Evolutionary conservation across 2,888 invertebrate species (phyloP), one percentile per base, ranked within the genome.

Genomic region (Prosapia bicincta): DNA sequence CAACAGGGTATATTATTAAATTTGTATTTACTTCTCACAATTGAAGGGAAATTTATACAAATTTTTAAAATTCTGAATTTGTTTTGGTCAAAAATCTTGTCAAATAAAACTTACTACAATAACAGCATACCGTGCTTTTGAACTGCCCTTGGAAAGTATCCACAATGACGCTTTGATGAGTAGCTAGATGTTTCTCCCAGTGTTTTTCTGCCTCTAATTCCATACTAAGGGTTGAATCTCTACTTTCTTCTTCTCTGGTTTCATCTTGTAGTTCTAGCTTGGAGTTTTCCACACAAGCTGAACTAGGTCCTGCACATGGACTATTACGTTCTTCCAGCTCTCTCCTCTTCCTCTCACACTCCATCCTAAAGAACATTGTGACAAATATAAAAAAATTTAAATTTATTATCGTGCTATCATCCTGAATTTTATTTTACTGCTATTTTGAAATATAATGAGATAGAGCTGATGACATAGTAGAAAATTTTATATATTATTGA

Each of bases 111-210:
- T n/a, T n/a, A n/a, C n/a, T n/a, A n/a, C n/a, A n/a, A n/a, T n/a
- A n/a, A n/a, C n/a, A n/a, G 78, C 80, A 85, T 83, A 90, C 90
- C 79, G 89, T 89, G 83, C 89, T 90, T 81, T 89, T 89, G 82
- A 90, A 90, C 82, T 90, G 89, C 71, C 90, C 90, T 82, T 90
- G 90, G 83, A 90, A 90, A 72, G 89, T 89, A 79, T 88, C 87
- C 26, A 89, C 89, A 71, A 90, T 86, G 24, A 90, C 85, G 79
- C 89, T 89, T 79, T 87, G 85, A 82, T 90, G 90, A n/a, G 84
- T 84, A 70, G 84, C 82, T 72, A 88, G 83, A 81, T 90, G 89
- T 78, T 87, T 86, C 66, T 86, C 85, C 90, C 90, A 90, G 70
- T 87, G 87, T 78, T 85, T 85, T 76, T 88, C 88, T 0, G 89